Conservation (phyloP, 1,140 invertebrate genomes). For the Drosophila lowei region DNA sequence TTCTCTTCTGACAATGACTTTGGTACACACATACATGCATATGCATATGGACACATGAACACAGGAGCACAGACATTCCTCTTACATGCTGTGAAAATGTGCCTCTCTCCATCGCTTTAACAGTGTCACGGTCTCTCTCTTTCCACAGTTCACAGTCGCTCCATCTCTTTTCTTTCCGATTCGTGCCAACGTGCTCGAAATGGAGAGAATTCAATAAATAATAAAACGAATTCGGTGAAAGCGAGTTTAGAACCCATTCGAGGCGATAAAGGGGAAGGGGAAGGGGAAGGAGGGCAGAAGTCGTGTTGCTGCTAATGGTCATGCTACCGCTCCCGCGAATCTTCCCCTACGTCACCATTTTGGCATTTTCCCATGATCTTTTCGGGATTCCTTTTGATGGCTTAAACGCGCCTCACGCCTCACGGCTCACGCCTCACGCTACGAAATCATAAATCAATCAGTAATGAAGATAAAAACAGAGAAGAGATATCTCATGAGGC, state of each 20-base stretch:
- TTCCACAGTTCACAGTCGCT: slow-evolving; percentile 51
- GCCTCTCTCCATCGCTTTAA: not conserved
- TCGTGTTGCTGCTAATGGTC: slow-evolving; percentile 71
- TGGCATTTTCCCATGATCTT: slow-evolving; percentile 37
- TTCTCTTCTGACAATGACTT: too few relatives aligned
- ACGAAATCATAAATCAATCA: slow-evolving; percentile 44
- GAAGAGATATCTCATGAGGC: not conserved
- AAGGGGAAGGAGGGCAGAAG: slow-evolving; percentile 17
- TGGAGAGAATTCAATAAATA: slow-evolving; percentile 79
- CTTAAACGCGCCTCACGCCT: slow-evolving; percentile 24
- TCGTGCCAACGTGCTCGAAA: slow-evolving; percentile 78
- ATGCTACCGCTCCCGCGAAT: slow-evolving; percentile 1
- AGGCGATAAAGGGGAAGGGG: not conserved
- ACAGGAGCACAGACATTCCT: not conserved
- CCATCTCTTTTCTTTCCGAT: slow-evolving; percentile 37
- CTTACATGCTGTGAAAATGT: too few relatives aligned
- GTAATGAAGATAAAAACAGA: not conserved
- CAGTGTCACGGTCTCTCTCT: slow-evolving; percentile 7
- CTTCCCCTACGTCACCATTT: not conserved
- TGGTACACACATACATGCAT: too few relatives aligned
- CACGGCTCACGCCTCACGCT: slow-evolving; percentile 16
- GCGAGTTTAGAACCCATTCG: slow-evolving; percentile 51
- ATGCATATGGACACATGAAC: too few relatives aligned
- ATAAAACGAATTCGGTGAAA: slow-evolving; percentile 79
- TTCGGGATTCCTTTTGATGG: slow-evolving; percentile 15